Conservation (phyloP, 1,140 invertebrate genomes). For the Megalonaias nervosa region DNA sequence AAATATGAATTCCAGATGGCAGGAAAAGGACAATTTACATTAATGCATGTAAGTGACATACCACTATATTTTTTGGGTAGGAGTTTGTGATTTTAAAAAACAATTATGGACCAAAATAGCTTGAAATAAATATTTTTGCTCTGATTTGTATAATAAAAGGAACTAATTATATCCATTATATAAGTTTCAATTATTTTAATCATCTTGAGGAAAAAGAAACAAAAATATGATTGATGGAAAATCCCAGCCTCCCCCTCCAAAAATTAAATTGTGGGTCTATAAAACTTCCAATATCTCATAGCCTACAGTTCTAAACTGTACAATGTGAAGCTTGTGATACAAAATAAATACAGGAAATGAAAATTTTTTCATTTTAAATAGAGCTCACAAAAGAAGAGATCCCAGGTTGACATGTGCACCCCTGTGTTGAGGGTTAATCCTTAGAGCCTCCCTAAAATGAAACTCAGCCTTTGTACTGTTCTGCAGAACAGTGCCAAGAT, state of each 20-base stretch:
- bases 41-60: too few relatives aligned
- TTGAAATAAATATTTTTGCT: too few relatives aligned
- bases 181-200: background rate
- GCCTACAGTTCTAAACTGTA: background rate
- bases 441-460: conserved; percentile 84
- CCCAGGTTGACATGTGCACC: conserved; percentile 91
- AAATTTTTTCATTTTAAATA: background rate
- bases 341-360: background rate
- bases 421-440: conserved; percentile 82
- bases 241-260: background rate
- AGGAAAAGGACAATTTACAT: too few relatives aligned
- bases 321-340: background rate
- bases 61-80: too few relatives aligned
- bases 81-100: too few relatives aligned
- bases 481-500: conserved; percentile 85
- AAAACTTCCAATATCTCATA: background rate
- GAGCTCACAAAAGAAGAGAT: conserved; percentile 83
- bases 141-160: too few relatives aligned
- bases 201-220: background rate
- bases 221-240: background rate
- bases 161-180: too few relatives aligned
- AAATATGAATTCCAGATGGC: too few relatives aligned
- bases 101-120: too few relatives aligned
- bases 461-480: conserved; percentile 79
- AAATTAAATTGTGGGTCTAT: background rate